Conservation (phyloP, 2,888 invertebrate species). For the Dorcus parallelipipedus region DNA sequence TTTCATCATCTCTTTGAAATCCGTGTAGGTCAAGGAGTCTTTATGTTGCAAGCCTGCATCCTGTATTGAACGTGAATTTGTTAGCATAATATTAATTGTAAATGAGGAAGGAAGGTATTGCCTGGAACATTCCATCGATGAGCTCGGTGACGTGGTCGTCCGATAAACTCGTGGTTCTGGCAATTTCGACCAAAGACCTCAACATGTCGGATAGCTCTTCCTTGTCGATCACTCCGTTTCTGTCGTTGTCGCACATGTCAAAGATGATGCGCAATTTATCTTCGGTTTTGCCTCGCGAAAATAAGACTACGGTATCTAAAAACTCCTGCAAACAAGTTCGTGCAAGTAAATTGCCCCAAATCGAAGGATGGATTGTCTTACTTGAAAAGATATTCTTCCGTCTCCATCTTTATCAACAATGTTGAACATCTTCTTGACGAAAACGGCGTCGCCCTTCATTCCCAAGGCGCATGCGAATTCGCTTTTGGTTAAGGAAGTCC, state of each 20-base stretch:
- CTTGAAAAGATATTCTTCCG: conserved; percentile 90
- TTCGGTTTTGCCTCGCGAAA: conserved; percentile 89
- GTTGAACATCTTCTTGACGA: conserved; percentile 96
- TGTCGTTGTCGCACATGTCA: conserved; percentile 96
- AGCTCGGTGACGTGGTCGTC: conserved; percentile 89
- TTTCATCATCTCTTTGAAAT: conserved; percentile 94
- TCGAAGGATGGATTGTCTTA: conserved; percentile 34
- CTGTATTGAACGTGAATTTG: conserved; percentile 40
- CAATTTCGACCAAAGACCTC: conserved; percentile 88
- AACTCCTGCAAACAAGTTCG: conserved; percentile 65
- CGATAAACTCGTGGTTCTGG: conserved; percentile 83
- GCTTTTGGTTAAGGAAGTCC: conserved; percentile 84
- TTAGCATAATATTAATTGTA: too few species aligned
- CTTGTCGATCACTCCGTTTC: conserved; percentile 92
- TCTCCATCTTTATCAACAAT: conserved; percentile 94
- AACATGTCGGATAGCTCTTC: conserved; percentile 91
- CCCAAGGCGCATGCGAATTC: conserved; percentile 95
- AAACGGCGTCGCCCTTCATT: conserved; percentile 92
- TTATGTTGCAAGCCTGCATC: conserved; percentile 88
- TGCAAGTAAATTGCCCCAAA: background rate
- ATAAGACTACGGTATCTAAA: conserved; percentile 87
- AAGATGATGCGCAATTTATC: conserved; percentile 92
- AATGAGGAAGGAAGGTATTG: conserved; percentile 38
- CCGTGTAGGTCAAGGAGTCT: conserved; percentile 84
- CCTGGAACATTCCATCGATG: conserved; percentile 91